Evolutionary conservation across 2,888 invertebrate species (phyloP).

Genomic region (Drosophila kanekoi): DNA sequence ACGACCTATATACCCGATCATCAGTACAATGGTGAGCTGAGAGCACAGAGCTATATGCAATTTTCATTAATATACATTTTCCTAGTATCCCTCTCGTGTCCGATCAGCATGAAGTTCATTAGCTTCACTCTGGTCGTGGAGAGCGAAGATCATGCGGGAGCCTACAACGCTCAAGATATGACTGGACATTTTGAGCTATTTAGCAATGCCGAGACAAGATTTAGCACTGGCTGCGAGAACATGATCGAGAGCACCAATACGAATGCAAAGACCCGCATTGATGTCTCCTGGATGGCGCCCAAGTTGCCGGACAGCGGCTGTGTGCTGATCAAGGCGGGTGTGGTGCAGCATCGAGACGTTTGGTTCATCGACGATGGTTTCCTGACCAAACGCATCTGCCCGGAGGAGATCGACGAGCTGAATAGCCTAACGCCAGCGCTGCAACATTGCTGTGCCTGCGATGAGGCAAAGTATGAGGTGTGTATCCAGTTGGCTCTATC

Average conservation of each 20-base stretch:
- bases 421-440: conserved; percentile 89
- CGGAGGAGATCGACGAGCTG: conserved; percentile 87
- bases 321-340: conserved; percentile 91
- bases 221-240: conserved; percentile 92
- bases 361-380: conserved; percentile 94
- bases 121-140: conserved; percentile 94
- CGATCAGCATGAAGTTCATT: conserved; percentile 89
- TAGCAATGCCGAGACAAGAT: conserved; percentile 90
- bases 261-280: conserved; percentile 90
- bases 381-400: conserved; percentile 90
- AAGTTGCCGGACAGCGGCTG: conserved; percentile 90
- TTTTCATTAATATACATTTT: background rate
- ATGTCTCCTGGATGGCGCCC: conserved; percentile 94
- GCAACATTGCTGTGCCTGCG: conserved; percentile 96
- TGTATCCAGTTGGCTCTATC: background rate
- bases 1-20: conserved; percentile 90
- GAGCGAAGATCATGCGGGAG: conserved; percentile 86
- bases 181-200: conserved; percentile 89
- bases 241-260: conserved; percentile 92
- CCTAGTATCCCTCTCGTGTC: conserved; percentile 88
- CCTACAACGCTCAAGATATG: conserved; percentile 83
- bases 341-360: conserved; percentile 89
- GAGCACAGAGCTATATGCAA: background rate
- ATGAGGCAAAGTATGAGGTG: conserved; percentile 98
- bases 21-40: conserved; percentile 88